Conservation (phyloP, 2,797 vertebrate species). For the Neosilurus mollespiculum region DNA sequence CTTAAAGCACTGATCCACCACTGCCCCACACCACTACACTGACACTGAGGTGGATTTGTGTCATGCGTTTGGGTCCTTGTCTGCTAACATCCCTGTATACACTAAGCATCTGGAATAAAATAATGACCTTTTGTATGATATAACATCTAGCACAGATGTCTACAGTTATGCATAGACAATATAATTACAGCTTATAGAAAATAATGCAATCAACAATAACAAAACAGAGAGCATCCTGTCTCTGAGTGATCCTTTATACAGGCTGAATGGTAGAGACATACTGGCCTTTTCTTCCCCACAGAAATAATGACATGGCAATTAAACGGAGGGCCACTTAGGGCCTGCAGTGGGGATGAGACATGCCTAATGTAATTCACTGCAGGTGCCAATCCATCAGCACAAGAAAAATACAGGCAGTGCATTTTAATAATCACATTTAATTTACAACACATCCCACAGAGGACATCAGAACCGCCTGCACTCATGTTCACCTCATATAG, state of each 20-base stretch:
- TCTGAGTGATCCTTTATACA: constrained; percentile 11
- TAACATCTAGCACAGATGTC: background rate
- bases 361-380: background rate
- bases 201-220: too few relatives aligned
- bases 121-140: background rate
- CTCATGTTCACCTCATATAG: too few relatives aligned
- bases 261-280: constrained; percentile 43
- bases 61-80: constrained; percentile 11
- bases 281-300: constrained; percentile 45
- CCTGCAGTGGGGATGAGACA: constrained; percentile 18
- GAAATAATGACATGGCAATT: constrained; percentile 55
- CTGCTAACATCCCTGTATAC: background rate
- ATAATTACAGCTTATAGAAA: background rate
- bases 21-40: background rate
- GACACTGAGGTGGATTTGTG: constrained; percentile 43
- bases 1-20: too few relatives aligned
- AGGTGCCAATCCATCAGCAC: constrained; percentile 30
- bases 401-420: constrained; percentile 10
- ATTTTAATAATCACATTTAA: constrained; percentile 32
- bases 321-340: constrained; percentile 39
- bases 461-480: background rate
- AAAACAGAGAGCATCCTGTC: background rate
- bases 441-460: constrained; percentile 17
- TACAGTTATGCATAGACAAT: background rate
- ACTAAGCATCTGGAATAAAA: constrained; percentile 7